Evolutionary conservation across 2,797 vertebrate species (phyloP).

Genomic region (Falco berigora): DNA sequence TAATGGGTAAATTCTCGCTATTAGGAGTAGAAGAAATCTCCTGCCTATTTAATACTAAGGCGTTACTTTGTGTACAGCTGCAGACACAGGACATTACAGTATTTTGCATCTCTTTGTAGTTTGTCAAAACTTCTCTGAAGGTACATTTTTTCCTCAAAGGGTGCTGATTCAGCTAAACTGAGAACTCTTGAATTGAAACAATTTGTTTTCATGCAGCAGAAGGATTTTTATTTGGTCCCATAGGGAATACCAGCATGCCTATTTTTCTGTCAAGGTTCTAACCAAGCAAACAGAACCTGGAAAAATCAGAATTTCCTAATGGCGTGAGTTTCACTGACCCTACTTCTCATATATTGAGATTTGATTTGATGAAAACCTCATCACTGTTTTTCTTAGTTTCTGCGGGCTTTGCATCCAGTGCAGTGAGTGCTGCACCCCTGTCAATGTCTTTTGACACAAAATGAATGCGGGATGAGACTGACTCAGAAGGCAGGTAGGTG

Average conservation of each 20-base stretch:
- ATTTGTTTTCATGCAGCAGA: not conserved
- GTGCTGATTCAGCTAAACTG: not conserved
- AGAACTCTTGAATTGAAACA: not conserved
- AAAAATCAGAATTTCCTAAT: not conserved
- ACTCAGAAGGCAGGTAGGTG: accelerated
- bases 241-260: not conserved
- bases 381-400: not conserved
- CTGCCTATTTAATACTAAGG: not conserved
- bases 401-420: not conserved
- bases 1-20: not conserved
- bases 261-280: not conserved
- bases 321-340: not conserved
- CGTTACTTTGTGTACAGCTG: not conserved
- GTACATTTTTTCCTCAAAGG: not conserved
- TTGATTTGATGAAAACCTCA: not conserved
- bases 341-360: not conserved
- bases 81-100: not conserved
- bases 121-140: not conserved
- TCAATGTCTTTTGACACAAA: not conserved
- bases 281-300: not conserved
- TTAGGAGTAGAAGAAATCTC: not conserved
- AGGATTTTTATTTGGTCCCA: not conserved
- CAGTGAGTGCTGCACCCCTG: accelerated
- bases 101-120: not conserved
- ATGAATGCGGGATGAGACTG: not conserved